phyloP scores from a whole-genome alignment of 2,888 invertebrate genomes.

The Graphium colonna region DNA sequence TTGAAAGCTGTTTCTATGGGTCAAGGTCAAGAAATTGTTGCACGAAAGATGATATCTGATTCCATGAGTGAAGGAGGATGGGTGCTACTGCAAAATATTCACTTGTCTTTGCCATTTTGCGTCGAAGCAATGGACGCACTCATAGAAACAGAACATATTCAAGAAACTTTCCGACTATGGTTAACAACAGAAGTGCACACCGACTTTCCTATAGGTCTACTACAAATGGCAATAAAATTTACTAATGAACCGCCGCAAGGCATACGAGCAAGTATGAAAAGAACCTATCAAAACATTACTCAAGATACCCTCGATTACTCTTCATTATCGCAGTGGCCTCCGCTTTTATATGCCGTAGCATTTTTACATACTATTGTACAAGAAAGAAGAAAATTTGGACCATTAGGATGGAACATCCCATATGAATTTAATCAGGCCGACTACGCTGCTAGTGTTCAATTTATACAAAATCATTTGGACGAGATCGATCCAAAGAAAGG shows the following conservation, averaged over 20 bases:
- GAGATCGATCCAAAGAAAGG: slow-evolving; percentile 98
- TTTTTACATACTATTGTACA: slow-evolving; percentile 97
- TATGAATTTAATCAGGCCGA: slow-evolving; percentile 99
- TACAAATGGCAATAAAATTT: slow-evolving; percentile 97
- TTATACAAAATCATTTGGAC: slow-evolving; percentile 97
- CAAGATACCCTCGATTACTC: slow-evolving; percentile 97
- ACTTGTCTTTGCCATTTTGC: slow-evolving; percentile 96
- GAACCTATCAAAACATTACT: slow-evolving; percentile 93
- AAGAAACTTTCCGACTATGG: slow-evolving; percentile 94
- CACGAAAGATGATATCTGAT: slow-evolving; percentile 89
- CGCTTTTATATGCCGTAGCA: slow-evolving; percentile 94
- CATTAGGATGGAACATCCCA: slow-evolving; percentile 97
- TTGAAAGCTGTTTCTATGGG: slow-evolving; percentile 97
- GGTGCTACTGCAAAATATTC: slow-evolving; percentile 97
- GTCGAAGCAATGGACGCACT: slow-evolving; percentile 94
- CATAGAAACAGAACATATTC: slow-evolving; percentile 90
- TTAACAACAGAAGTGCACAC: slow-evolving; percentile 96
- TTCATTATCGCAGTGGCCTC: slow-evolving; percentile 95
- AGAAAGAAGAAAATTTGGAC: slow-evolving; percentile 96
- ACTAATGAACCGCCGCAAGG: slow-evolving; percentile 99
- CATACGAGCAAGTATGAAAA: slow-evolving; percentile 92
- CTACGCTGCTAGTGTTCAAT: slow-evolving; percentile 96
- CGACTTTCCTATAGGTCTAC: slow-evolving; percentile 93
- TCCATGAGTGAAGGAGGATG: slow-evolving; percentile 92
- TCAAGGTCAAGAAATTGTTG: slow-evolving; percentile 95